phyloP scores from a whole-genome alignment of 2,888 invertebrate genomes.

The Phymatocera aterrima region DNA sequence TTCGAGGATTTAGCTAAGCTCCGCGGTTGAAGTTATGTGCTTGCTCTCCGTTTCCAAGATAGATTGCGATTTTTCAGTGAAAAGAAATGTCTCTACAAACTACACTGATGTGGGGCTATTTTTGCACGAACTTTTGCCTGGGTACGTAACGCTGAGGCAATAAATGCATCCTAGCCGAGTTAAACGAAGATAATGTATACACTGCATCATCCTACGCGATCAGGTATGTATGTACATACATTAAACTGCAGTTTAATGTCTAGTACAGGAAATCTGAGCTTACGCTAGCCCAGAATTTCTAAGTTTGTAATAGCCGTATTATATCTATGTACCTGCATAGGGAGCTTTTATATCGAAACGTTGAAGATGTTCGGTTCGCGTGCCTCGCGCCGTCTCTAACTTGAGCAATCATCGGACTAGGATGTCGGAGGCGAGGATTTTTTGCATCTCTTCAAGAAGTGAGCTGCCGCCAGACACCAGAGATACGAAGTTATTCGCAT shows the following conservation, averaged over 20 bases:
- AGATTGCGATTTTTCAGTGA: not conserved
- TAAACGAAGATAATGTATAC: not conserved
- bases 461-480: not conserved
- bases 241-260: constrained; percentile 18
- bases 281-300: constrained; percentile 4
- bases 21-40: constrained; percentile 1
- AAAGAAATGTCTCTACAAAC: too few species aligned
- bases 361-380: not conserved
- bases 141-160: not conserved
- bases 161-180: not conserved
- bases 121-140: not conserved
- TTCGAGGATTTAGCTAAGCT: constrained; percentile 11
- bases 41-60: not conserved
- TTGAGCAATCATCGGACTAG: not conserved
- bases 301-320: not conserved
- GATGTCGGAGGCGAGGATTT: not conserved
- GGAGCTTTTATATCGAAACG: not conserved
- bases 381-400: not conserved
- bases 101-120: too few species aligned
- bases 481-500: not conserved
- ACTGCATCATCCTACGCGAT: constrained; percentile 5
- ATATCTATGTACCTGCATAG: too few species aligned
- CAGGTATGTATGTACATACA: too few species aligned
- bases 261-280: constrained; percentile 3
- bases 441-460: not conserved